Evolutionary conservation across 1,140 invertebrate genomes (phyloP), one percentile per base, ranked within the genome.

Genomic region (Druon quercuslanigerum): DNA sequence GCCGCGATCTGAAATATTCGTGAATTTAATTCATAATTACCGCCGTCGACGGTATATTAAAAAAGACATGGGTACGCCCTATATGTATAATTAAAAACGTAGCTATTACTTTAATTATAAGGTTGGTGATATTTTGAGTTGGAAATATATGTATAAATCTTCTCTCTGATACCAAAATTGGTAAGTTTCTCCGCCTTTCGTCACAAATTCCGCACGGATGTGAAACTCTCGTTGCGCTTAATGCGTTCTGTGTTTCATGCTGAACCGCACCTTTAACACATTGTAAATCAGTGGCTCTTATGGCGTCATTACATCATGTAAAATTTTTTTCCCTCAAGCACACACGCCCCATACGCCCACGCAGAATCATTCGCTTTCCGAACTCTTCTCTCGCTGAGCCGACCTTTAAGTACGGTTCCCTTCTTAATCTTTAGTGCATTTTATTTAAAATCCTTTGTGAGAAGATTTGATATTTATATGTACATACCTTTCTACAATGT

Each of bases 221-320:
- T 66, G 60, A 66, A 66, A 66, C 20, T 60, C 57, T 60, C 19
- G 13, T 25, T 60, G 57, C 13, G 25, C 57, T 66, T 40, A 40
- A 66, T 66, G 54, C 50, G 46, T 51, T 81, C 51, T 46, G 74
- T 73, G 75, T 79, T 20, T 71, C 73, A 20, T 70, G 74, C 71
- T 60, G 50, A 77, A 82, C 79, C 77, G 77, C 72, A 51, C 20
- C 54, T 80, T 40, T 74, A 75, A 50, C 77, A 72, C 79, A 75
- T 50, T 85, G 81, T 84, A 86, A 88, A 87, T 87, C 83, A 85
- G 82, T 80, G 79, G 66, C 80, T 81, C 72, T 74, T 79, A 84
- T 79, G 52, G 74, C 71, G 80, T 79, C 78, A 80, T 88, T 87
- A 85, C 86, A 84, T 87, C 85, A 83, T 79, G 75, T 75, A 71